phyloP scores from a whole-genome alignment of 2,888 invertebrate genomes.

The Spicauda simplicius region DNA sequence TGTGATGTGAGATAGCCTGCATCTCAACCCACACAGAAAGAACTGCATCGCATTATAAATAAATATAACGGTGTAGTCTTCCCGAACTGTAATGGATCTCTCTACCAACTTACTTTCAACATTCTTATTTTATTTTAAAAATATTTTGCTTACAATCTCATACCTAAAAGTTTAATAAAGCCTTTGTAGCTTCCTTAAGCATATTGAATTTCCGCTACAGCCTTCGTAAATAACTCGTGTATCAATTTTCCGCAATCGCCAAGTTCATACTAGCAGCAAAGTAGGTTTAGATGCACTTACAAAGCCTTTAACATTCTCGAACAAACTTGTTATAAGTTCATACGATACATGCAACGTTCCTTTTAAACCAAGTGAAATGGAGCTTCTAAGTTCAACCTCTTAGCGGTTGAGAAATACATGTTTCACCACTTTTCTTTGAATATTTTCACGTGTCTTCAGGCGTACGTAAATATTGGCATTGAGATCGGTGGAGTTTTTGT shows the following conservation, averaged over 20 bases:
- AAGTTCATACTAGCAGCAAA: conserved; percentile 28
- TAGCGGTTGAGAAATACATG: not conserved
- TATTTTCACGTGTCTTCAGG: not conserved
- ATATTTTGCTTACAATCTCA: conserved; percentile 9
- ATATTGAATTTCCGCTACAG: conserved; percentile 18
- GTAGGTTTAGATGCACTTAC: conserved; percentile 24
- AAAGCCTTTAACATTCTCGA: conserved; percentile 25
- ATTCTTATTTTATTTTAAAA: not conserved
- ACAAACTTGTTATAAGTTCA: conserved; percentile 23
- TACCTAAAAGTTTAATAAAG: conserved; percentile 17
- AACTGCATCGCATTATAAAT: no score
- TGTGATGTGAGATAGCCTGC: no score
- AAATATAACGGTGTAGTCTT: not conserved
- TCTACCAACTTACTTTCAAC: no score
- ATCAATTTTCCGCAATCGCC: conserved; percentile 23
- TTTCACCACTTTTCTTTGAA: not conserved
- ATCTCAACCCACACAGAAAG: no score
- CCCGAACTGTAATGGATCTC: not conserved
- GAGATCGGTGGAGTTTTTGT: not conserved
- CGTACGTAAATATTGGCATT: conserved; percentile 1
- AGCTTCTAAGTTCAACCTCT: conserved; percentile 6
- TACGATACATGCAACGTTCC: conserved; percentile 13
- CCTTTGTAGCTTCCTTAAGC: conserved; percentile 5
- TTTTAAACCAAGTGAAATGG: conserved; percentile 12
- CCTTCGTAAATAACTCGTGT: conserved; percentile 10